Evolutionary conservation across 2,888 invertebrate genomes (phyloP), one percentile per base, ranked within the genome.

Genomic region (Drosophila paracracens): DNA sequence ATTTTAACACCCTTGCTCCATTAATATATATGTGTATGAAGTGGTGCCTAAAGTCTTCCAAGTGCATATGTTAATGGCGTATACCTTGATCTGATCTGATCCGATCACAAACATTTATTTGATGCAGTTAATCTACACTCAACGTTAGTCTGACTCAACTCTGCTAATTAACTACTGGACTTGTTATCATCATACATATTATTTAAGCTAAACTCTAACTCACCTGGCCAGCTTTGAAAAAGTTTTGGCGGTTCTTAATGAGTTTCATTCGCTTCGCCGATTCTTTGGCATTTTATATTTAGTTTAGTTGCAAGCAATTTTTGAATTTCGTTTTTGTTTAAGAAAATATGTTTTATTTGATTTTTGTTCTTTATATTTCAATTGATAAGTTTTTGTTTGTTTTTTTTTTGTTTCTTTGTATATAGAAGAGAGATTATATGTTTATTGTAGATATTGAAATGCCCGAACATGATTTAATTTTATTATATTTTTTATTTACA

Each of bases 351-450:
- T 70, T 66, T 65, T 53, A 67, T 68, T 70, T 72, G 52, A 53
- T 67, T 57, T 73, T 72, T 63, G 65, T 72, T 74, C 71, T 72
- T 64, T 66, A 62, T 68, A 64, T 66, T 70, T 88, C 53, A 64
- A 71, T 81, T 85, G 72, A 79, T 83, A 73, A 73, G 62, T 75
- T 79, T 61, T 64, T 68, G 43, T 46, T 35, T 35, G 10, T 11
- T 65, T 11, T n/a, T n/a, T 8, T 46, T 25, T 46, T 46, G 46
- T 83, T 74, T 81, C 68, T 73, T 79, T 79, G 69, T 67, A 73
- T 87, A 84, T 76, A 87, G 72, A 76, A 78, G 82, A 81, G 81
- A 91, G 89, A 90, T 90, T 91, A 89, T 88, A 80, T 63, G 46
- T 81, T 82, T 76, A 78, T 77, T 70, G 74, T 70, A 64, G 57